Conservation (phyloP, 2,797 vertebrate genomes). For the Sphaeramia orbicularis region DNA sequence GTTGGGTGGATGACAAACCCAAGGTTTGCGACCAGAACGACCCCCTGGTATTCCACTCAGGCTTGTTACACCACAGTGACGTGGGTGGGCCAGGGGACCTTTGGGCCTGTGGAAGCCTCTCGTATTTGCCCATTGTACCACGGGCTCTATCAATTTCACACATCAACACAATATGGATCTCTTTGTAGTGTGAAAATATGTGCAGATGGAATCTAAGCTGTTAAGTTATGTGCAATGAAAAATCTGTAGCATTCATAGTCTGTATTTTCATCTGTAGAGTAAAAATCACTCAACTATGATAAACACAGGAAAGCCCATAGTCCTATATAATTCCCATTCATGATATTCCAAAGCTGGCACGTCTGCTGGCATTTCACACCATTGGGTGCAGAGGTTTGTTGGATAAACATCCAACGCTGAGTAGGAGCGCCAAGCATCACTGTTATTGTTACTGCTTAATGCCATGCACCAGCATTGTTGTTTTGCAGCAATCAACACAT, state of each 20-base stretch:
- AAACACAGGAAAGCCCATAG: conserved; percentile 11
- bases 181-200: conserved; percentile 14
- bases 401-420: conserved; percentile 81
- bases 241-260: background rate
- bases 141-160: conserved; percentile 69
- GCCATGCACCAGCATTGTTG: conserved; percentile 82
- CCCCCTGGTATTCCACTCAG: conserved; percentile 67
- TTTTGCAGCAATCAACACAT: conserved; percentile 84
- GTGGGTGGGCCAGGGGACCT: conserved; percentile 83
- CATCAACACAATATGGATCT: conserved; percentile 61
- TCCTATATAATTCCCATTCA: conserved; percentile 56
- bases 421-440: conserved; percentile 83
- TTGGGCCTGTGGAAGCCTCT: conserved; percentile 68
- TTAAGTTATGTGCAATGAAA: background rate
- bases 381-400: conserved; percentile 69
- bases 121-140: conserved; percentile 72
- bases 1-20: conserved; percentile 69
- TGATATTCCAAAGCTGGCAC: conserved; percentile 63
- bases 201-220: conserved; percentile 19
- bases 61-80: conserved; percentile 70
- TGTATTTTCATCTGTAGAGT: background rate
- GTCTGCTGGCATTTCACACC: conserved; percentile 74
- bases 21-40: conserved; percentile 68
- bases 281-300: conserved; percentile 13
- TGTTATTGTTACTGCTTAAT: conserved; percentile 84